Base-by-base conservation (phyloP, 2,888 invertebrate genomes). In the Euproctis similis region DNA sequence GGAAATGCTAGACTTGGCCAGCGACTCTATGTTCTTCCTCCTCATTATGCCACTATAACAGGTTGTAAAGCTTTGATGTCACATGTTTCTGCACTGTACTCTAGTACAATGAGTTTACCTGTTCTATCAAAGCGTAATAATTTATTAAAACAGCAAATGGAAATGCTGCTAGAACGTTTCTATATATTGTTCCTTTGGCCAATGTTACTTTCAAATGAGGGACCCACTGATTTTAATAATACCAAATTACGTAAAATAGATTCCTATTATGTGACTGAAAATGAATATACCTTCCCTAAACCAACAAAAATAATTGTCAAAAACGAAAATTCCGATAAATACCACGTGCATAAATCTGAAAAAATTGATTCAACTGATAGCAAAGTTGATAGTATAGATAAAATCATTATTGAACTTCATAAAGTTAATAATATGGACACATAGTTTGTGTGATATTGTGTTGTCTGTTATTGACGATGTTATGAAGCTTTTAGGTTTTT, bases 131-230 rank as follows among this genome's bases (percentile, higher is more conserved):
- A 45, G 25, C 59, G 42, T 34, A 74, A 70, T 52, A 1, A 11
- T 3, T 4, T 53, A 9, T 49, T 76, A 6, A 59, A 54, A 24
- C 44, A 63, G 1, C 58, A 67, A 18, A 28, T 68, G 26, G 36
- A 46, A 14, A 14, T 39, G 4, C 48, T 74, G 14, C 47, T 67
- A 39, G 69, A 72, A 30, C 50, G 77, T 6, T 69, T 74, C 33
- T 60, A 67, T 37, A 26, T 40, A 16, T 42, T 78, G 22, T 77
- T 77, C 29, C 34, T 72, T 16, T 76, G 74, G 73, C 74, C 78
- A 8, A 51, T 76, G 59, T 35, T 76, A 16, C 51, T 77, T n/a
- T 71, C 78, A 0, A 71, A 69, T 45, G 59, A 55, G 34, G 8
- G 18, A 2, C 49, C 46, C 11, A 12, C 2, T 18, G 29, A 34